Evolutionary conservation across 2,888 invertebrate genomes (phyloP), one percentile per base, ranked within the genome.

Genomic region (Sinotaia quadrata): DNA sequence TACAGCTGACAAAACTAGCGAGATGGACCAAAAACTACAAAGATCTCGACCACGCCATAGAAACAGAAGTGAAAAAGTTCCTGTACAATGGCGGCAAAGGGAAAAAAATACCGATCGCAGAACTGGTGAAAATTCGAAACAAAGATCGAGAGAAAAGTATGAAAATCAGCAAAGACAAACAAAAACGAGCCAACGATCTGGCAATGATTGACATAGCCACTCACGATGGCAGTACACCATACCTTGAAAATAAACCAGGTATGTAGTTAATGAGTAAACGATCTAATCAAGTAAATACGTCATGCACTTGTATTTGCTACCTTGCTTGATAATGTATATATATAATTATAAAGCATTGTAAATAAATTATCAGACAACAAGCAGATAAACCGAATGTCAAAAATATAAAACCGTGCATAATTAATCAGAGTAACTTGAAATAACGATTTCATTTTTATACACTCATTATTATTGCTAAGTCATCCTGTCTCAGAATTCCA

Each of bases 71-170:
- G 18, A 94, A 94, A 81, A 95, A 95, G 0, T 97, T 95, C 88
- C 89, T 98, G 29, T 98, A 98, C 88, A 96, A 97, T 87, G 94
- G 93, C 84, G 98, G 98, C 3, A 92, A 93, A 80, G 98, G 98
- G 0, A 93, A 94, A 69, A 93, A 95, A 88, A 93, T 98, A 81
- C 95, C 96, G 0, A 93, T 97, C 78, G 93, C 94, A 0, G 94
- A 96, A 84, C 89, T 98, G 67, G 96, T 98, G 3, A 90, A 96
- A 66, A 89, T 94, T 10, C 72, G 84, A 36, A 84, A 83, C 61
- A 77, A 81, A 56, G 82, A 82, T n/a, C 66, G 61, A 27, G 65
- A 62, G 21, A 70, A 61, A n/a, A 66, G 61, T 12, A 67, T 75
- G 27, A 71, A 67, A 36, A 63, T 68, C 49, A 73, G 68, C 60